Evolutionary conservation across 2,888 invertebrate genomes (phyloP).

Genomic region (Exephanes ischioxanthus): DNA sequence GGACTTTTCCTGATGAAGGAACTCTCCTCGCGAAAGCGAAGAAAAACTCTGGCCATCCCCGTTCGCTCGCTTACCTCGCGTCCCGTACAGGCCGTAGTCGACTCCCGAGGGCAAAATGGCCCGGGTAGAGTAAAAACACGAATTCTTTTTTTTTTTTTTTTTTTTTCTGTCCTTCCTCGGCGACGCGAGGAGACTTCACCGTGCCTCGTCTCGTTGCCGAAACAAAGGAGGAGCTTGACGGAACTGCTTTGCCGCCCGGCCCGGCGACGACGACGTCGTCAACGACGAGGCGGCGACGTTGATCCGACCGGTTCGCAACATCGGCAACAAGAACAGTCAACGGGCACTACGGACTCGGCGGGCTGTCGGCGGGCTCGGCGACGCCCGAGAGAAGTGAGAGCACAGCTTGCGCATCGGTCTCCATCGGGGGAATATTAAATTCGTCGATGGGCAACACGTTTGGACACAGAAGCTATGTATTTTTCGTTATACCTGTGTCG

Average conservation of each 20-base stretch:
- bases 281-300: constrained; percentile 48
- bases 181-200: background rate
- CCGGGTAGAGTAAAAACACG: background rate
- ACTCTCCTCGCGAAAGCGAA: background rate
- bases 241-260: constrained; percentile 54
- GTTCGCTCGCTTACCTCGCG: background rate
- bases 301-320: constrained; percentile 52
- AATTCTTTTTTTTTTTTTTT: background rate
- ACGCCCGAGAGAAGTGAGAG: constrained; percentile 34
- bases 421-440: constrained; percentile 53
- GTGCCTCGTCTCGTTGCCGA: constrained; percentile 30
- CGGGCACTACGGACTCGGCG: constrained; percentile 34
- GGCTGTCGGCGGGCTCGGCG: constrained; percentile 38
- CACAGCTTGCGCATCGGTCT: constrained; percentile 5
- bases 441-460: constrained; percentile 33
- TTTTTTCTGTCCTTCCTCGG: background rate
- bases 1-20: constrained; percentile 7
- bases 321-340: constrained; percentile 54
- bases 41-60: background rate
- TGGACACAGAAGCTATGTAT: background rate
- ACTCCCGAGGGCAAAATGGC: constrained; percentile 4
- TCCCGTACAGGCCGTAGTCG: background rate
- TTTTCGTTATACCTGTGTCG: too few species aligned
- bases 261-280: constrained; percentile 21
- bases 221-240: constrained; percentile 62